Conservation (phyloP, 2,888 invertebrate species). For the Hymenopus coronatus region DNA sequence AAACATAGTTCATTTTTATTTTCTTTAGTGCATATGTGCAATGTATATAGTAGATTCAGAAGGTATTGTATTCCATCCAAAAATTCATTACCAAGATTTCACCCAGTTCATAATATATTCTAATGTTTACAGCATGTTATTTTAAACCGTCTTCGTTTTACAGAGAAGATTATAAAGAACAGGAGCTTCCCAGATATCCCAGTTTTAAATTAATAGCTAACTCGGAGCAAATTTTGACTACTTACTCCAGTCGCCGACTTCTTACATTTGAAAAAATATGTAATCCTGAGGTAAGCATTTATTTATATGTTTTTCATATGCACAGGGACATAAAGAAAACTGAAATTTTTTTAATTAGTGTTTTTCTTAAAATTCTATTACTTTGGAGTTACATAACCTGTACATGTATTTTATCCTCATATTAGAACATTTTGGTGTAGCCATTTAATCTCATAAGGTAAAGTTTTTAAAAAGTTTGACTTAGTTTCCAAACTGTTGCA, state of each 20-base stretch:
- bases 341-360: neutral
- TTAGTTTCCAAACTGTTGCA: too few species aligned
- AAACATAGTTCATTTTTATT: too few species aligned
- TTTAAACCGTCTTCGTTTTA: constrained; percentile 35
- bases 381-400: neutral
- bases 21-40: too few species aligned
- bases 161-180: constrained; percentile 69
- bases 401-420: too few species aligned
- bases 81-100: too few species aligned
- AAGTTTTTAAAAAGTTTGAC: too few species aligned
- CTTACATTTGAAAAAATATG: constrained; percentile 79
- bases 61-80: too few species aligned
- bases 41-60: too few species aligned
- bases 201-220: constrained; percentile 75
- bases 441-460: too few species aligned
- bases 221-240: constrained; percentile 85
- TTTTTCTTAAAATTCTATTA: neutral
- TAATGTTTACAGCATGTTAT: neutral
- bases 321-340: neutral
- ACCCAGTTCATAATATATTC: too few species aligned
- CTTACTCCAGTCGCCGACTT: constrained; percentile 74
- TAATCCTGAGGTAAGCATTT: constrained; percentile 48
- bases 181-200: constrained; percentile 76
- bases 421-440: too few species aligned
- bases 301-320: neutral